Conservation (phyloP, 2,797 vertebrate species). For the Cynopterus sphinx region DNA sequence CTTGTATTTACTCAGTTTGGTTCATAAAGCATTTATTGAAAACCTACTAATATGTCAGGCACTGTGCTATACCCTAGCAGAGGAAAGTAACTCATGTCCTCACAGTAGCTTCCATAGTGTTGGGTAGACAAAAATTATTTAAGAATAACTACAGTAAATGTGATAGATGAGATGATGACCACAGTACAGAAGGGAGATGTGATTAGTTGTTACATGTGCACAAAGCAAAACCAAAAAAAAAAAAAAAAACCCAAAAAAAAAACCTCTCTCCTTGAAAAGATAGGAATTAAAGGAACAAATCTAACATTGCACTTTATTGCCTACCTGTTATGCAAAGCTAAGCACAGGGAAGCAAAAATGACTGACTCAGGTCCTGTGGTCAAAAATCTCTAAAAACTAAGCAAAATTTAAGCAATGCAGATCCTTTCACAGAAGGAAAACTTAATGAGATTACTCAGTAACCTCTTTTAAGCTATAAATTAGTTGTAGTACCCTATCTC, state of each 20-base stretch:
- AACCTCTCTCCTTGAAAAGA: background rate
- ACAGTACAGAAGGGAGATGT: background rate
- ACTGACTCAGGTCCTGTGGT: background rate
- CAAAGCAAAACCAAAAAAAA: background rate
- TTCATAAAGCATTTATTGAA: background rate
- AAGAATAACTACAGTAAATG: background rate
- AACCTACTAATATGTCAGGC: background rate
- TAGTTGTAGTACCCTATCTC: background rate
- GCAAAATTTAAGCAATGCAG: background rate
- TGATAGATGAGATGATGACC: background rate
- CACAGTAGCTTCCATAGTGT: background rate
- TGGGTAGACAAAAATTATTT: background rate
- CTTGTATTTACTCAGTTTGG: background rate
- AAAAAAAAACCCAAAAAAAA: background rate
- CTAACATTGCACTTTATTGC: background rate
- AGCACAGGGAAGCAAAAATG: background rate
- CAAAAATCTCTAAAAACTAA: background rate
- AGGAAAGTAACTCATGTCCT: background rate
- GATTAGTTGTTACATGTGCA: background rate
- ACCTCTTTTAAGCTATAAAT: background rate
- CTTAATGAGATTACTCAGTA: background rate
- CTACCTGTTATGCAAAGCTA: background rate
- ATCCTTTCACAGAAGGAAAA: background rate
- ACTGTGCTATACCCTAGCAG: background rate
- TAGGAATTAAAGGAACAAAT: background rate